These are phyloP conservation scores for Oreochromis mossambicus DNA, from an alignment of 2,797 vertebrate species.

Conservation along the genomic window DNA sequence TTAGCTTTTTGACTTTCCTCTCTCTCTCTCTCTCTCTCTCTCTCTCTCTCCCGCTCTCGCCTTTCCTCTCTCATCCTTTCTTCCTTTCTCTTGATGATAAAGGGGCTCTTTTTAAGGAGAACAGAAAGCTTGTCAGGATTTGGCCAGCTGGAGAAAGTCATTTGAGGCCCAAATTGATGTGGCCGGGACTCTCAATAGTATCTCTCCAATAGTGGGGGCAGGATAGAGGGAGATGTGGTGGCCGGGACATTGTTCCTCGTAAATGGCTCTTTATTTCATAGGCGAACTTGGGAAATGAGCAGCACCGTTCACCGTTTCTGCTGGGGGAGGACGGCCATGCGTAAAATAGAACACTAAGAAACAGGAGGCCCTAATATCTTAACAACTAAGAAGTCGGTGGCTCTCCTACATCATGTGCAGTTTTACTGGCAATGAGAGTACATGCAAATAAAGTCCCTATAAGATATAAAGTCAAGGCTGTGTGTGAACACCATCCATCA, in stretches of 20 bases:
- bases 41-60: neutral
- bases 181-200: conserved; percentile 65
- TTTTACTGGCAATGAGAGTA: conserved; percentile 52
- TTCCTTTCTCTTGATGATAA: conserved; percentile 70
- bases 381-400: conserved; percentile 28
- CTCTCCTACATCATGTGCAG: conserved; percentile 34
- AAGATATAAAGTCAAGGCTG: conserved; percentile 56
- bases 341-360: conserved; percentile 59
- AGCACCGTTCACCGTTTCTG: conserved; percentile 5
- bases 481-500: conserved; percentile 65
- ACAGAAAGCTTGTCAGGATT: conserved; percentile 74
- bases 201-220: conserved; percentile 56
- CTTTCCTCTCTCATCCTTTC: conserved; percentile 49
- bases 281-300: conserved; percentile 60
- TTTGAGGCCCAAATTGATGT: conserved; percentile 74
- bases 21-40: conserved; percentile 8
- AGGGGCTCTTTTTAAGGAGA: conserved; percentile 68
- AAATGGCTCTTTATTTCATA: conserved; percentile 70
- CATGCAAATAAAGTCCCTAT: conserved; percentile 60
- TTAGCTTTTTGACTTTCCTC: conserved; percentile 65
- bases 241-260: conserved; percentile 63
- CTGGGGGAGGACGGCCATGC: conserved; percentile 37
- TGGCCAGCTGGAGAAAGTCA: conserved; percentile 74
- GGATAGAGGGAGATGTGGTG: conserved; percentile 42
- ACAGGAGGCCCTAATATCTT: conserved; percentile 44